Conservation (phyloP, 2,113 vertebrate genomes). For the Pimephales promelas region DNA sequence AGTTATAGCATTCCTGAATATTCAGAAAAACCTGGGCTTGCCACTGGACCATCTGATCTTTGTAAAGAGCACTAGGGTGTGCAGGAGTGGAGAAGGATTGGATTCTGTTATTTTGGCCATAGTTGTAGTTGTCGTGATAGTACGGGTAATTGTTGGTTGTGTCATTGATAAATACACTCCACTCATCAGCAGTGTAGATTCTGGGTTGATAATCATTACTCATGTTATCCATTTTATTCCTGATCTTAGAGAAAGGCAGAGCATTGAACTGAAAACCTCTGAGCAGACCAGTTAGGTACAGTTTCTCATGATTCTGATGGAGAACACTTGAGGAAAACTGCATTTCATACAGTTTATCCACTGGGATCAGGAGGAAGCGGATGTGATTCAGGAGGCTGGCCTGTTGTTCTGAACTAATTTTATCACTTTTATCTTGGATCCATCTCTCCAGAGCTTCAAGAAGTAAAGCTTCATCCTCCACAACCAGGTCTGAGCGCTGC, state of each 20-base stretch:
- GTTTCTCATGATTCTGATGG: slow-evolving; percentile 54
- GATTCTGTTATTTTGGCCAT: not conserved
- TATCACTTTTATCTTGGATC: slow-evolving; percentile 54
- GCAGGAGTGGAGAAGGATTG: slow-evolving; percentile 60
- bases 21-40: slow-evolving; percentile 51
- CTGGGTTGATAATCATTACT: slow-evolving; percentile 63
- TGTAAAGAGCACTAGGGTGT: slow-evolving; percentile 74
- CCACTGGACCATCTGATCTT: slow-evolving; percentile 53
- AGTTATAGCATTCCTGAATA: slow-evolving; percentile 59
- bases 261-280: slow-evolving; percentile 77
- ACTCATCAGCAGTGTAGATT: slow-evolving; percentile 68
- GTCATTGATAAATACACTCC: not conserved
- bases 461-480: slow-evolving; percentile 72
- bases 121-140: not conserved
- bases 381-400: slow-evolving; percentile 64
- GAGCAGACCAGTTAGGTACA: slow-evolving; percentile 63
- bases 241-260: slow-evolving; percentile 63
- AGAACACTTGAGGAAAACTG: slow-evolving; percentile 66
- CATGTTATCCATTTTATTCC: slow-evolving; percentile 53
- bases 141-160: not conserved
- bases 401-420: slow-evolving; percentile 44
- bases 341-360: slow-evolving; percentile 69
- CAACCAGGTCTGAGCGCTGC: slow-evolving; percentile 70
- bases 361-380: slow-evolving; percentile 78
- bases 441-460: slow-evolving; percentile 71